These are phyloP conservation scores for Hystrix cristata DNA, from an alignment of 2,113 vertebrate species.

Conservation along the genomic window DNA sequence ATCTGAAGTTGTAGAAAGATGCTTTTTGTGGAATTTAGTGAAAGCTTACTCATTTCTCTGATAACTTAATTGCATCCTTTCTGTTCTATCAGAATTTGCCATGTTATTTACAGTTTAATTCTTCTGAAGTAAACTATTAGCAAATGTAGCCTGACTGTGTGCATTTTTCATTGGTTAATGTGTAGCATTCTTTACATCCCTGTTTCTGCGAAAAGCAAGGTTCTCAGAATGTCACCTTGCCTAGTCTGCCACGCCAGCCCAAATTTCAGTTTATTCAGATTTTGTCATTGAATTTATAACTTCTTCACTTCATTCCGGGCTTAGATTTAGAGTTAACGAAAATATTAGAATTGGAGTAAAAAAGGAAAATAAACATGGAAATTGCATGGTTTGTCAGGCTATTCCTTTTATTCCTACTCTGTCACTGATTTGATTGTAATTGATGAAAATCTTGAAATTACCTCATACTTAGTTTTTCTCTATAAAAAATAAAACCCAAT, in stretches of 20 bases:
- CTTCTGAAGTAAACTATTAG: slow-evolving; percentile 60
- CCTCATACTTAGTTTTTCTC: neutral
- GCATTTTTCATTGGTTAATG: neutral
- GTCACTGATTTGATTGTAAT: neutral
- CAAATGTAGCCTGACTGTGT: neutral
- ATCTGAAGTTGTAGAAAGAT: slow-evolving; percentile 10
- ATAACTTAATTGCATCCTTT: slow-evolving; percentile 62
- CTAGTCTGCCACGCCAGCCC: accelerated
- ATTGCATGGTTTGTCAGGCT: neutral
- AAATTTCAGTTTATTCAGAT: slow-evolving; percentile 25
- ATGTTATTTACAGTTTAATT: slow-evolving; percentile 64
- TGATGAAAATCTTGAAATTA: slow-evolving; percentile 4
- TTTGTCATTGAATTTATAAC: slow-evolving; percentile 27
- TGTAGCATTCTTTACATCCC: neutral
- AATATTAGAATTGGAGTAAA: slow-evolving; percentile 35
- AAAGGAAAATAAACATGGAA: slow-evolving; percentile 23
- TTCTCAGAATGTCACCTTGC: neutral
- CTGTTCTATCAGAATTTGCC: slow-evolving; percentile 14
- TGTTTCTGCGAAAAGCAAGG: neutral
- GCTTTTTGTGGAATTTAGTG: neutral
- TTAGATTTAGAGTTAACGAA: slow-evolving; percentile 31
- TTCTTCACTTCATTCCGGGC: slow-evolving; percentile 11
- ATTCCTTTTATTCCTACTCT: neutral
- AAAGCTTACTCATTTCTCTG: slow-evolving; percentile 67
- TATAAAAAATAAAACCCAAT: neutral